Base-by-base conservation (phyloP, 2,113 vertebrate genomes). In the Leucoraja erinaceus region DNA sequence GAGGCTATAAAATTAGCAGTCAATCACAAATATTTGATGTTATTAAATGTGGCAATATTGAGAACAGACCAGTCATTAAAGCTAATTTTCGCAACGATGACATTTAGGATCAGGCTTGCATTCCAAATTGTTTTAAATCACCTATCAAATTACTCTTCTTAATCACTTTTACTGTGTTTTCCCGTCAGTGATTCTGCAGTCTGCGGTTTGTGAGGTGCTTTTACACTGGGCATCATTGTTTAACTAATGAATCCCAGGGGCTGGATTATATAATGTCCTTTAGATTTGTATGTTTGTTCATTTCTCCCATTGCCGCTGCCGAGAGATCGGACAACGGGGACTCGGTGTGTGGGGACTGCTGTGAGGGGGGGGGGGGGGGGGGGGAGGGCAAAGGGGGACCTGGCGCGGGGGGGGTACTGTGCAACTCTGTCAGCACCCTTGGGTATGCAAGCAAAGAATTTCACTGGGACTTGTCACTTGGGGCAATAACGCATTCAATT, bases 71-170 rank as follows among this genome's bases (percentile, higher is more conserved):
- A n/a, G 83, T 18, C 56, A 16, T 61, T 86, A 86, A 63, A 16
- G n/a, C 56, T n/a, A 59, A 63, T 61, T 88, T 88, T 88, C 83
- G 18, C 31, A 28, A 88, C 63, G 59, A 63, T 31, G 1, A 88
- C n/a, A 88, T 88, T 31, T n/a, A 66, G 59, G 28, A 31, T 88
- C 56, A 63, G 12, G 0, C 61, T 63, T n/a, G 16, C 28, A 63
- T 63, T 63, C 83, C 56, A 88, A 88, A 88, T 88, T 63, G 63
- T 63, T 63, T 88, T n/a, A 75, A 56, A n/a, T 86, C 83, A 86
- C 56, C 9, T 61, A n/a, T 86, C 83, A 61, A 86, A 63, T 88
- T 88, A 63, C 59, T n/a, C 56, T 16, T 66, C 28, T 66, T 86
- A n/a, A 86, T 86, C 11, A 86, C 31, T 66, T 25, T 31, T 14